Conservation (phyloP, 2,888 invertebrate genomes). For the Tenthredo livida region DNA sequence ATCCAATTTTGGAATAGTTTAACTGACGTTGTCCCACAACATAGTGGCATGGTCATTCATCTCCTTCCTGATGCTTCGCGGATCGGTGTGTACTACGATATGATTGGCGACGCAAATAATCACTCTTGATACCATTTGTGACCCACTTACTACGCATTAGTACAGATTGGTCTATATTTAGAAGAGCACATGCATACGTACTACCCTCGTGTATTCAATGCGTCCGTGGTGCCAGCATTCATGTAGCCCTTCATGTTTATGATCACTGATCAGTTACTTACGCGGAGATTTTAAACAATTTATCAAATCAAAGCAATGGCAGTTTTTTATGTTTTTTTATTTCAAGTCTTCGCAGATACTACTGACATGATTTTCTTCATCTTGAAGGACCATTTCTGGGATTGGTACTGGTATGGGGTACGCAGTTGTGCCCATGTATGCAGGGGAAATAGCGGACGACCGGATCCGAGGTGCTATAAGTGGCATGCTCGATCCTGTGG, state of each 20-base stretch:
- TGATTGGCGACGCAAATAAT: not conserved
- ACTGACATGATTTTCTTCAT: not conserved
- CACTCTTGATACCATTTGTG: not conserved
- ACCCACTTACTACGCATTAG: not conserved
- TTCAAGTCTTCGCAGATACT: too few relatives aligned
- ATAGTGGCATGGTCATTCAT: not conserved
- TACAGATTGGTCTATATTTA: not conserved
- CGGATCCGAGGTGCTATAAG: constrained; percentile 59
- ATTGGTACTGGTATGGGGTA: constrained; percentile 57
- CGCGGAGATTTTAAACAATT: not conserved
- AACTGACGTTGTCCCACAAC: not conserved
- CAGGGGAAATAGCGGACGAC: constrained; percentile 61
- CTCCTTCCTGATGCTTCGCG: not conserved
- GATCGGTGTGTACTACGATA: not conserved
- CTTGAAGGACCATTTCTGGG: constrained; percentile 58
- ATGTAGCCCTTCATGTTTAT: not conserved
- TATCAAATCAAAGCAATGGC: not conserved
- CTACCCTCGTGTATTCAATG: not conserved
- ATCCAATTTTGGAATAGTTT: not conserved
- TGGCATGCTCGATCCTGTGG: constrained; percentile 8
- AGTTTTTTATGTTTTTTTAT: not conserved
- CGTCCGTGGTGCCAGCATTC: not conserved
- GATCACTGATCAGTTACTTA: not conserved
- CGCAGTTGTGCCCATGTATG: constrained; percentile 57
- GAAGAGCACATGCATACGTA: not conserved